Evolutionary conservation across 2,888 invertebrate species (phyloP), one percentile per base, ranked within the genome.

Genomic region (Bhutanitis thaidina): DNA sequence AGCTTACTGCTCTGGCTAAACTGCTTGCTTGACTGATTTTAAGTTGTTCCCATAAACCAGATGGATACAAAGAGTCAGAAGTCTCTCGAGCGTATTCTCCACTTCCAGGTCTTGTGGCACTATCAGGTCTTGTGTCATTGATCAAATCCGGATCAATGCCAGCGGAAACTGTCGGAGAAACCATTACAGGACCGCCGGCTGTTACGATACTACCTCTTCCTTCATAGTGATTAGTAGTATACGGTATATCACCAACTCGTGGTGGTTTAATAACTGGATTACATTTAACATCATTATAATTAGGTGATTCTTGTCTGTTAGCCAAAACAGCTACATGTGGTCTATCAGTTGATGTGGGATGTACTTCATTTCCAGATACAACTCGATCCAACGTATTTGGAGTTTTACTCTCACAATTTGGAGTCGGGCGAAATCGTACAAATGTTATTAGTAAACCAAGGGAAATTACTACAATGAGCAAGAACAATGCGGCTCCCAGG

Each of bases 81-180:
- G 91, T 92, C 62, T 94, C 94, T 34, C 94, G 91, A 60, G 93
- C 94, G 71, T 95, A 95, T 65, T 95, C 95, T n/a, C 94, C 95
- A 65, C 94, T 94, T 46, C 91, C 92, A 46, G 93, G 92, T 52
- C 93, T 83, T 52, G 61, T 70, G 43, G 61, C 81, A 55, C 92
- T 93, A 53, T 92, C 91, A 41, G 93, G 91, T 74, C 93, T 91
- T 3, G 96, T 95, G 70, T 96, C 96, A 68, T 95, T 95, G 67
- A 96, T 96, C 57, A 96, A 90, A 77, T 96, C 96, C 1, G 96
- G 96, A 77, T 96, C 95, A 65, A 96, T 96, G 64, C 92, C 91
- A 57, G 93, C 92, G 59, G 94, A 92, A 34, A 93, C 93, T 35
- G 94, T 93, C 29, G 94, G 94, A 20, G 95, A 95, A 16, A 94